These are phyloP conservation scores for Scortum barcoo DNA, from an alignment of 2,113 vertebrate species.

Conservation along the genomic window DNA sequence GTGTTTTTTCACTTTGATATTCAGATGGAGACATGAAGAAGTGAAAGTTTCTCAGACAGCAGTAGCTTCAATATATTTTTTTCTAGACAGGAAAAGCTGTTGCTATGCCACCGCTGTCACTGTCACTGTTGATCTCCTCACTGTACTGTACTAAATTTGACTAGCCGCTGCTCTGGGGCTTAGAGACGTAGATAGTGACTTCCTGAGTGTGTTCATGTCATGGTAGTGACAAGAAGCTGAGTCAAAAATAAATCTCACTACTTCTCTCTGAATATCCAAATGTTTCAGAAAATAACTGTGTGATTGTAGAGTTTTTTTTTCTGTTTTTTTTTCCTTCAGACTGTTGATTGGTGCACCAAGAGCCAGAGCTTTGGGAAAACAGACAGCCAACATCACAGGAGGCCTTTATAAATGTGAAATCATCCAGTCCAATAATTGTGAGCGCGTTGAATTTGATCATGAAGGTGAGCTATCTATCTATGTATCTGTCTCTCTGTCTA, in stretches of 20 bases:
- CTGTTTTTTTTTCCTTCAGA: constrained; percentile 76
- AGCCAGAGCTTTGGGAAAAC: constrained; percentile 87
- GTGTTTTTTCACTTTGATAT: neutral
- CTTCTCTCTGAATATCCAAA: neutral
- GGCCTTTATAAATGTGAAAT: constrained; percentile 95
- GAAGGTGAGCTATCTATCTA: constrained; percentile 83
- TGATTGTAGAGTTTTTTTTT: neutral
- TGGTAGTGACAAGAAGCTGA: neutral
- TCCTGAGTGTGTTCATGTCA: neutral
- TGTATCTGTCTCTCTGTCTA: neutral
- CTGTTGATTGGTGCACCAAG: constrained; percentile 94
- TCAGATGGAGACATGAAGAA: neutral
- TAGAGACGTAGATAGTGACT: neutral
- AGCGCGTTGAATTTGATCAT: constrained; percentile 90
- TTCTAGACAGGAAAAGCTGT: neutral
- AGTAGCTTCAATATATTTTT: neutral
- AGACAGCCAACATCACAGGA: constrained; percentile 90
- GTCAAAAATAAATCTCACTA: neutral
- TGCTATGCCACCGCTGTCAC: neutral
- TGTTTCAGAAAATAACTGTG: neutral
- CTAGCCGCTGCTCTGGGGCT: constrained; percentile 15
- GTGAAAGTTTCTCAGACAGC: neutral
- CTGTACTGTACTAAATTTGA: constrained; percentile 36
- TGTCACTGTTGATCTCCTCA: constrained; percentile 25
- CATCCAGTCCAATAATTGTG: constrained; percentile 79